A percentile compares a stretch with the other conserved stretches of the same genome.
phyloP scores from a whole-genome alignment of 1,140 invertebrate genomes.

The Trichonephila clavipes region DNA sequence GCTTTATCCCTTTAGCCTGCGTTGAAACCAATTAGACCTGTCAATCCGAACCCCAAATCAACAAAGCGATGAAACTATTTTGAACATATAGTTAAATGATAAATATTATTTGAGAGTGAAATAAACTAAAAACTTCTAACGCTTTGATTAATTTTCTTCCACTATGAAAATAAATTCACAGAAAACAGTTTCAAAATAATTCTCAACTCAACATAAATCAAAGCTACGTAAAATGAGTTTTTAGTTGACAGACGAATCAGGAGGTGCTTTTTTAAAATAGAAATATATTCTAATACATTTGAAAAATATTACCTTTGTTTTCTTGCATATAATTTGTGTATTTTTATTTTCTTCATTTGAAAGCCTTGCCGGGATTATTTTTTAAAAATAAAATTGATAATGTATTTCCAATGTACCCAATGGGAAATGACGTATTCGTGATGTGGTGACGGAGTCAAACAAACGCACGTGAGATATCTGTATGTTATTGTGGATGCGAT shows the following conservation, averaged over 20 bases:
- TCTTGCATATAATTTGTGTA: neutral
- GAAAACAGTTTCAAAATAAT: neutral
- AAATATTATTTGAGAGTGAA: no score
- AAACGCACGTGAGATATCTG: conserved; percentile 73
- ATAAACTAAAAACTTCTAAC: no score
- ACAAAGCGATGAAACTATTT: no score
- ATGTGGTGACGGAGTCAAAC: conserved; percentile 74
- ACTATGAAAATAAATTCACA: neutral
- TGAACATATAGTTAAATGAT: no score
- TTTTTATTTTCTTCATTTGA: neutral
- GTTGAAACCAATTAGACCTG: no score
- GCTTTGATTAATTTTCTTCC: neutral
- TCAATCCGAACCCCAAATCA: no score
- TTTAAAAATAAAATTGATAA: neutral
- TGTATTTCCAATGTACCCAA: neutral
- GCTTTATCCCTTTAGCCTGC: no score
- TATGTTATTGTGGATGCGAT: conserved; percentile 26
- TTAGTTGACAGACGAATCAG: neutral
- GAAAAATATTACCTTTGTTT: neutral
- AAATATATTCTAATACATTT: neutral
- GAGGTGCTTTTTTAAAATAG: neutral
- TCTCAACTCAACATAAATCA: conserved; percentile 49
- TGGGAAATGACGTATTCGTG: conserved; percentile 64
- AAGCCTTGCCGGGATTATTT: neutral
- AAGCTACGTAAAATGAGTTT: neutral